These are phyloP conservation scores for Anhinga anhinga DNA, from an alignment of 2,113 vertebrate species.

Conservation along the genomic window DNA sequence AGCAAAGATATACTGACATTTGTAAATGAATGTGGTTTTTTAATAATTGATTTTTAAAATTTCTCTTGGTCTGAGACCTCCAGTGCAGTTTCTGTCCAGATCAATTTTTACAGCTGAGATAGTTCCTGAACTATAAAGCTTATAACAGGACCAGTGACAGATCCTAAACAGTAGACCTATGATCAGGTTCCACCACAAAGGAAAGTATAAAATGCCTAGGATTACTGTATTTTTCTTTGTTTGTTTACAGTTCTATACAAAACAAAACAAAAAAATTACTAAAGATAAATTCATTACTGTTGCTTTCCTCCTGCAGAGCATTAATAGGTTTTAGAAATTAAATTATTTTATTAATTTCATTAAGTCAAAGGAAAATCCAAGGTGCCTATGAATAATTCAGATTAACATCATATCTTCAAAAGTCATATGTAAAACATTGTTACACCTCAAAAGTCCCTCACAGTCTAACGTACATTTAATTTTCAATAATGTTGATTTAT, in stretches of 20 bases:
- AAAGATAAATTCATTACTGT: conserved; percentile 43
- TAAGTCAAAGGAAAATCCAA: conserved; percentile 68
- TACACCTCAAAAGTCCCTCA: conserved; percentile 70
- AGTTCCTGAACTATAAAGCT: not conserved
- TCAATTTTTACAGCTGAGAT: not conserved
- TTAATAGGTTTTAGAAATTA: conserved; percentile 68
- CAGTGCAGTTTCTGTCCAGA: not conserved
- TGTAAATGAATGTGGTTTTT: not conserved
- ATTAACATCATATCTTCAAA: conserved; percentile 76
- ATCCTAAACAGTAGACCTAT: not conserved
- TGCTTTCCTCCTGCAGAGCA: conserved; percentile 42
- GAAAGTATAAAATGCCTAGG: not conserved
- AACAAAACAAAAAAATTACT: not conserved
- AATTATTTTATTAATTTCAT: conserved; percentile 77
- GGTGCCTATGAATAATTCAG: conserved; percentile 83
- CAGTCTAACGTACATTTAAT: conserved; percentile 80
- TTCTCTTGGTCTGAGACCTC: not conserved
- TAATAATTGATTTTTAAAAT: not conserved
- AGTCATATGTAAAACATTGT: conserved; percentile 81
- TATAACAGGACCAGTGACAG: not conserved
- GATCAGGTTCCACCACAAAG: not conserved
- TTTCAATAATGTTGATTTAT: conserved; percentile 88
- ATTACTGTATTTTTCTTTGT: not conserved
- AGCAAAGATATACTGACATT: not conserved
- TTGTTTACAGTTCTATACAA: not conserved